Evolutionary conservation across 2,113 vertebrate species (phyloP).

Genomic region (Maccullochella peelii): DNA sequence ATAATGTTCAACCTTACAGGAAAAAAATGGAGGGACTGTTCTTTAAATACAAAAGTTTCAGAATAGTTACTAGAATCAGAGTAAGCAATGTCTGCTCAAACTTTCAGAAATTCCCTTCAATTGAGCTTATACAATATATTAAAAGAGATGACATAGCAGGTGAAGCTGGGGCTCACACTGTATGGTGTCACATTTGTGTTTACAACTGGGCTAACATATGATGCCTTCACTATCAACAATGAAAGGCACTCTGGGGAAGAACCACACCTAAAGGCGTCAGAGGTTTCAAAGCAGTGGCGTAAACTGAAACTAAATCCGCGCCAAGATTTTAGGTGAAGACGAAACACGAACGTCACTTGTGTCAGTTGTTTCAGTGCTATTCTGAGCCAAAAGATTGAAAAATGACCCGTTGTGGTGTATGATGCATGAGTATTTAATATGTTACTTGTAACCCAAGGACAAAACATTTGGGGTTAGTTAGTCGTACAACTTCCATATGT

Average conservation of each 20-base stretch:
- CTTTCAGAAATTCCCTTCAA: not conserved
- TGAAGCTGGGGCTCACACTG: not conserved
- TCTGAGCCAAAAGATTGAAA: slow-evolving; percentile 5
- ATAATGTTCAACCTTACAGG: not conserved
- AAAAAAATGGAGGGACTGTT: not conserved
- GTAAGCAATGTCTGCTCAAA: not conserved
- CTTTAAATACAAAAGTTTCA: not conserved
- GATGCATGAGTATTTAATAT: not conserved
- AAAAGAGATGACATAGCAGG: slow-evolving; percentile 1
- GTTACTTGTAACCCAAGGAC: not conserved
- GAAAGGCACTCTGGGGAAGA: not conserved
- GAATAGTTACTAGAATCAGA: not conserved
- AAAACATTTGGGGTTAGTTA: not conserved
- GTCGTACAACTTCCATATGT: not conserved
- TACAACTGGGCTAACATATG: not conserved
- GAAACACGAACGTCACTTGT: not conserved
- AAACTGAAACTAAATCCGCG: slow-evolving; percentile 5
- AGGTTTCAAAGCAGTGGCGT: not conserved
- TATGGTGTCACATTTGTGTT: not conserved
- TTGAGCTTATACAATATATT: not conserved
- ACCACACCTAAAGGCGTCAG: slow-evolving; percentile 21
- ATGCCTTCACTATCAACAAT: slow-evolving; percentile 15
- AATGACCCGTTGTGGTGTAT: not conserved
- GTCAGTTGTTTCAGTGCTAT: not conserved
- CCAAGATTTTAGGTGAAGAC: not conserved